Conservation (phyloP, 1,140 invertebrate species). For the Eumaeus atala region DNA sequence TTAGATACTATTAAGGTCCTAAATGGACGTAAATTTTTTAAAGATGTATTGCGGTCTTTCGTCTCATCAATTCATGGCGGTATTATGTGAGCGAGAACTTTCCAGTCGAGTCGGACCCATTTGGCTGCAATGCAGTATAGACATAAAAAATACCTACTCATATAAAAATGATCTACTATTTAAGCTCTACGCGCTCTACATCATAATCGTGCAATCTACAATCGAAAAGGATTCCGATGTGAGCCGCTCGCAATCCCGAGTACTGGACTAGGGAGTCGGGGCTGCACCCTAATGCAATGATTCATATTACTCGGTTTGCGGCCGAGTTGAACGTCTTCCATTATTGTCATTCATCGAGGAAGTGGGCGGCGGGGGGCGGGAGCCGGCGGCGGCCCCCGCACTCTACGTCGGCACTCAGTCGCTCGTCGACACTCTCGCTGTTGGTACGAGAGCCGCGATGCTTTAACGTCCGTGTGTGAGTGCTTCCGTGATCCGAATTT, state of each 20-base stretch:
- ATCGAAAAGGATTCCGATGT: conserved; percentile 14
- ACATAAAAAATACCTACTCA: no score
- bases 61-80: no score
- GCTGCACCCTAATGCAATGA: conserved; percentile 74
- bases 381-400: conserved; percentile 46
- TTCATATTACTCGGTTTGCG: conserved; percentile 73
- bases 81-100: no score
- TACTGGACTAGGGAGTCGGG: conserved; percentile 51
- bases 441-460: conserved; percentile 62
- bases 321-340: conserved; percentile 73
- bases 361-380: conserved; percentile 67
- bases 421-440: conserved; percentile 66
- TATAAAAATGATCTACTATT: no score
- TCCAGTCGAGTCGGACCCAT: no score
- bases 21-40: no score
- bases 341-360: conserved; percentile 74
- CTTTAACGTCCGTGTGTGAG: conserved; percentile 63
- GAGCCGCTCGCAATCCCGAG: background rate
- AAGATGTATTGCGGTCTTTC: no score
- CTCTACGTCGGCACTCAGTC: conserved; percentile 50
- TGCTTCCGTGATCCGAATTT: conserved; percentile 49
- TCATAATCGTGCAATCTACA: conserved; percentile 23
- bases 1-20: no score
- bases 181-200: conserved; percentile 22
- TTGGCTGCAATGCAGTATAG: no score